Evolutionary conservation across 1,140 invertebrate genomes (phyloP).

Genomic region (Drosophila aff.): DNA sequence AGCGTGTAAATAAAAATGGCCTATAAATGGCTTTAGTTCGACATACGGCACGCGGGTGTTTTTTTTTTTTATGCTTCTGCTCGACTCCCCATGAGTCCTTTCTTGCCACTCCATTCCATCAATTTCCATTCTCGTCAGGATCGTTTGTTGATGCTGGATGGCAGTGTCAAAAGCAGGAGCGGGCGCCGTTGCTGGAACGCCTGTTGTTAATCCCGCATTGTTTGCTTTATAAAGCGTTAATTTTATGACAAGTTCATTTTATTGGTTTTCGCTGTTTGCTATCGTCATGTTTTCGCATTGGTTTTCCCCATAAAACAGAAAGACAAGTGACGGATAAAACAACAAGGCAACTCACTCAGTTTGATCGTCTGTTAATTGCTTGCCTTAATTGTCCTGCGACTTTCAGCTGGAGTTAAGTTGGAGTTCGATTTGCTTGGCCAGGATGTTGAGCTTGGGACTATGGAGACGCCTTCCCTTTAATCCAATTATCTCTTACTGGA

Average conservation of each 20-base stretch:
- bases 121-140: conserved; percentile 35
- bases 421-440: conserved; percentile 4
- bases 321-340: conserved; percentile 36
- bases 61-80: conserved; percentile 26
- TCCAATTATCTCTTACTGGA: conserved; percentile 15
- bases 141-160: conserved; percentile 22
- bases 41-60: conserved; percentile 29
- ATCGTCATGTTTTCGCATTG: conserved; percentile 67
- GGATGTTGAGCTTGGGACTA: conserved; percentile 22
- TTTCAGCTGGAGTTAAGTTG: not conserved
- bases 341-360: conserved; percentile 64
- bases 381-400: conserved; percentile 67
- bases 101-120: conserved; percentile 7
- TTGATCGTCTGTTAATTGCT: conserved; percentile 80
- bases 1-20: conserved; percentile 75
- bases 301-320: conserved; percentile 64
- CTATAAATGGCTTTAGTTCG: conserved; percentile 77
- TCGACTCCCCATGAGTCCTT: conserved; percentile 1
- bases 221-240: conserved; percentile 82
- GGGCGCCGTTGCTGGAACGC: conserved; percentile 11
- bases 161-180: conserved; percentile 18
- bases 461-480: conserved; percentile 15
- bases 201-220: conserved; percentile 78
- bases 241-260: conserved; percentile 84
- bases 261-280: conserved; percentile 78